Evolutionary conservation across 2,113 vertebrate genomes (phyloP).

Genomic region (Excalfactoria chinensis): DNA sequence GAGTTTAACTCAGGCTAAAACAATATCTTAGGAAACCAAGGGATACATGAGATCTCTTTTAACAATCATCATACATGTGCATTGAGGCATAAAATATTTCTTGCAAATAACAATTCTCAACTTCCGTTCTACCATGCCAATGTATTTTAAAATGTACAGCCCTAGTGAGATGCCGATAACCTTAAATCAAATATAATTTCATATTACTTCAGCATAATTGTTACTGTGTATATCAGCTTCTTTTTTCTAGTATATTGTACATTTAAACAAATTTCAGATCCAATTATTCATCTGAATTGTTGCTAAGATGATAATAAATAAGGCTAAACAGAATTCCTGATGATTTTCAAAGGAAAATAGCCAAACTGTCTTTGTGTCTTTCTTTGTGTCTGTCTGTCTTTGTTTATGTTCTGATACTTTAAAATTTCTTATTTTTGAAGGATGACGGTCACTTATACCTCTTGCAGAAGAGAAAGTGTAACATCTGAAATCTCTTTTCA

Average conservation of each 20-base stretch:
- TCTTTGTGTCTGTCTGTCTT: too few relatives aligned
- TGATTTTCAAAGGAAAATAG: background rate
- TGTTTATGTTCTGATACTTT: background rate
- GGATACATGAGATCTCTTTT: background rate
- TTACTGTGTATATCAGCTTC: background rate
- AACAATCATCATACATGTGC: background rate
- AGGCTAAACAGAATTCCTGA: background rate
- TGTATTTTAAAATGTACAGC: background rate
- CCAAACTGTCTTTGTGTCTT: too few relatives aligned
- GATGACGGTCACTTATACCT: background rate
- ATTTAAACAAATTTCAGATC: background rate
- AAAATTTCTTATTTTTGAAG: background rate
- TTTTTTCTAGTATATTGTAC: background rate
- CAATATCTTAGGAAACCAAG: constrained; percentile 27
- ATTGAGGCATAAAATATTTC: constrained; percentile 19
- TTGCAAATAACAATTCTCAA: constrained; percentile 31
- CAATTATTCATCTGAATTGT: background rate
- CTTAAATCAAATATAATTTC: constrained; percentile 18
- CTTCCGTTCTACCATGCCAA: constrained; percentile 7
- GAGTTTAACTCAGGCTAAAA: constrained; percentile 56
- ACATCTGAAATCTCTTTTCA: background rate
- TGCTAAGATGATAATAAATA: background rate
- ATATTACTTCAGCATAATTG: background rate
- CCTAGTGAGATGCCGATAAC: background rate
- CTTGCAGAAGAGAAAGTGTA: background rate